These are phyloP conservation scores for Urocynchramus pylzowi DNA, from an alignment of 2,113 vertebrate genomes.

Conservation along the genomic window DNA sequence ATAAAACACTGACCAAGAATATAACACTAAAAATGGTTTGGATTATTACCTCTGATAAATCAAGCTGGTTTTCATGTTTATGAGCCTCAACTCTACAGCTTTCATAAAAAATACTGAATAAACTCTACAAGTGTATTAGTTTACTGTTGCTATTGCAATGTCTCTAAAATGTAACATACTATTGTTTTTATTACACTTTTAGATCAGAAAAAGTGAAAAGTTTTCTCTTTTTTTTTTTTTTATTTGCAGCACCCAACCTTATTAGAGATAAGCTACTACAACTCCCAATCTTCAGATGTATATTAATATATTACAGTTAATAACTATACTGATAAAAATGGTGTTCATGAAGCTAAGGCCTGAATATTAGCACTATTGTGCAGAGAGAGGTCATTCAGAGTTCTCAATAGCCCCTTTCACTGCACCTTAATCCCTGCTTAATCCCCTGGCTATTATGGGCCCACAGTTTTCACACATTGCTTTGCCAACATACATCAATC, in stretches of 20 bases:
- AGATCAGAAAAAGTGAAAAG: background rate
- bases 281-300: background rate
- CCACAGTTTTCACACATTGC: background rate
- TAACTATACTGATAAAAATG: background rate
- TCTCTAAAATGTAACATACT: background rate
- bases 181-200: background rate
- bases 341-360: background rate
- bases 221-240: background rate
- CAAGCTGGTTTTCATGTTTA: background rate
- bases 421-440: background rate
- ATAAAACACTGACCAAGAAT: background rate
- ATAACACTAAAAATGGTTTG: background rate
- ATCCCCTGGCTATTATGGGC: background rate
- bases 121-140: background rate
- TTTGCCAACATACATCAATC: background rate
- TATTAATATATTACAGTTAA: background rate
- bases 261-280: background rate
- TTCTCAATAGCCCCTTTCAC: background rate
- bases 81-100: background rate
- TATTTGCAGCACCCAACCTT: background rate
- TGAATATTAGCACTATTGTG: background rate
- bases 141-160: background rate
- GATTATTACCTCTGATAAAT: slow-evolving; percentile 12
- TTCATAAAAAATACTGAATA: background rate
- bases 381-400: background rate